These are phyloP conservation scores for Ectemnius lituratus DNA, from an alignment of 2,888 invertebrate genomes.

Conservation along the genomic window DNA sequence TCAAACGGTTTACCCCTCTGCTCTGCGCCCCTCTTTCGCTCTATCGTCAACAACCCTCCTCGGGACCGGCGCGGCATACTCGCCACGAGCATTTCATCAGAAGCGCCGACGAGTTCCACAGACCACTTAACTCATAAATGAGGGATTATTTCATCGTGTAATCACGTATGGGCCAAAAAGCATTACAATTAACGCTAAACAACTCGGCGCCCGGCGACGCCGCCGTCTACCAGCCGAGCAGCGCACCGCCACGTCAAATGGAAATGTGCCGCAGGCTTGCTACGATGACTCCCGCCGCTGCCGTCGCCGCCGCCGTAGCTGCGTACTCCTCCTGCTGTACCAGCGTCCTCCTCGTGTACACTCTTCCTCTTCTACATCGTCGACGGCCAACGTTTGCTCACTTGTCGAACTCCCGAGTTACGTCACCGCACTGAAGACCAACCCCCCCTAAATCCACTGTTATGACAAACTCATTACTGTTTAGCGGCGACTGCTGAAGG, in stretches of 20 bases:
- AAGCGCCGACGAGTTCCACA: conserved; percentile 75
- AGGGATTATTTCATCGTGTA: conserved; percentile 76
- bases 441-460: neutral
- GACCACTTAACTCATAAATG: conserved; percentile 77
- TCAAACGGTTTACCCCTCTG: neutral
- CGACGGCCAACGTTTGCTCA: conserved; percentile 35
- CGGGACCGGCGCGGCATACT: conserved; percentile 66
- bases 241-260: conserved; percentile 64
- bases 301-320: neutral
- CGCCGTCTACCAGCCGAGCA: conserved; percentile 44
- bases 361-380: too few species aligned
- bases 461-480: too few species aligned
- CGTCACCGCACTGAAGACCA: neutral
- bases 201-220: conserved; percentile 63
- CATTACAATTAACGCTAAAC: conserved; percentile 76
- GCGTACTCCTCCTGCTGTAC: neutral
- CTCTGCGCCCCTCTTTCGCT: conserved; percentile 41
- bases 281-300: conserved; percentile 33
- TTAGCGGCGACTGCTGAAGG: too few species aligned
- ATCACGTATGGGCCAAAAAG: conserved; percentile 75
- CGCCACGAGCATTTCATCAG: conserved; percentile 75
- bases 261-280: conserved; percentile 56
- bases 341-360: neutral
- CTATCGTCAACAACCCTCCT: conserved; percentile 63
- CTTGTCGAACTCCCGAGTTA: conserved; percentile 33